Base-by-base conservation (phyloP, 2,113 vertebrate genomes). In the Isichthys henryi region DNA sequence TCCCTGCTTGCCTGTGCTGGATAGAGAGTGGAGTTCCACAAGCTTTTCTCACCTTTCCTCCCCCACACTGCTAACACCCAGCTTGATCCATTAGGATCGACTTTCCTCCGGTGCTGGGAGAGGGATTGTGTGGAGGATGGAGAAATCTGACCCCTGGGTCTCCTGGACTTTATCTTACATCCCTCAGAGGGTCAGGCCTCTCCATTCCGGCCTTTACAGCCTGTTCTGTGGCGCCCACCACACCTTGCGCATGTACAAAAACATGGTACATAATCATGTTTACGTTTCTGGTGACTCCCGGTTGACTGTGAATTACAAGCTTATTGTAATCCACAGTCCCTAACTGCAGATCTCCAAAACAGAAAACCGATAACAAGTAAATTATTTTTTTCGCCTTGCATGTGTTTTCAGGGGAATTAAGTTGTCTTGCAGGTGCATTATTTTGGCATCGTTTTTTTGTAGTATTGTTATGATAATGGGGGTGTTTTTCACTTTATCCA, bases 71-170 rank as follows among this genome's bases (percentile, higher is more conserved):
- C 35, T 48, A 56, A 86, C 83, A 50, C 13, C 45, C 62, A 49
- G 83, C 83, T 77, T 90, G 27, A 49, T 90, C 45, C 46, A 50
- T 74, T 49, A 52, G 83, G 45, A 50, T 90, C 62, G 31, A 50
- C 88, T 58, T 83, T 56, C 52, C 49, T 56, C 19, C 21, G 6
- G 21, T 43, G 45, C 9, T 3, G 56, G 35, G 77, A 45, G 77
- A 45, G 39, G 39, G 17, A 17, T 10, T 70, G 39, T 23, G 31
- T 53, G 46, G 80, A 83, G 39, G 50, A 27, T 35, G 58, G 39
- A 31, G 49, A 83, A 80, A 48, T 35, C 49, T 87, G 84, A 70
- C 52, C 77, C 49, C 49, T 31, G n/a, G 49, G 31, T n/a, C 46
- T 58, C 45, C 17, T 35, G 39, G 27, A n/a, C 82, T 86, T 27